Evolutionary conservation across 2,888 invertebrate genomes (phyloP).

Genomic region (Synanthedon tipuliformis): DNA sequence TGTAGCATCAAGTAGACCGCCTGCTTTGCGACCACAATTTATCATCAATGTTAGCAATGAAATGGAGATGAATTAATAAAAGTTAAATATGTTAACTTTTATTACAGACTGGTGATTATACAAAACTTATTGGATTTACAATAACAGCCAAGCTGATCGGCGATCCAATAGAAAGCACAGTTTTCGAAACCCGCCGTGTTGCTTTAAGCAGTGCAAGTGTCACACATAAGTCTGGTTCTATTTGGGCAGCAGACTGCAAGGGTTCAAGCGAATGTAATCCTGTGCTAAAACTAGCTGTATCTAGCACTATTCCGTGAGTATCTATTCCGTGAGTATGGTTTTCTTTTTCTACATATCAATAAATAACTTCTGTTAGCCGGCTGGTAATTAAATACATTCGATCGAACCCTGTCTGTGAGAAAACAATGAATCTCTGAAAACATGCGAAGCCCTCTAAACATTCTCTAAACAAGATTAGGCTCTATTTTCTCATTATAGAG

Average conservation of each 20-base stretch:
- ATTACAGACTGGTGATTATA: slow-evolving; percentile 20
- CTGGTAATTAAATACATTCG: too few species aligned
- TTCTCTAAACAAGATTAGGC: too few species aligned
- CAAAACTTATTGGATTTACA: slow-evolving; percentile 16
- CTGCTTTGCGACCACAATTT: too few species aligned
- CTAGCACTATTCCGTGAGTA: slow-evolving; percentile 7
- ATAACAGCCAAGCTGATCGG: slow-evolving; percentile 17
- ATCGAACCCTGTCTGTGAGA: too few species aligned
- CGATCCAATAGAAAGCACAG: slow-evolving; percentile 5
- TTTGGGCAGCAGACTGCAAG: slow-evolving; percentile 23
- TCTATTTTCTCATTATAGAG: too few species aligned
- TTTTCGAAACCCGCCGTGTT: slow-evolving; percentile 14
- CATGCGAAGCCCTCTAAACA: too few species aligned
- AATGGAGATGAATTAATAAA: not conserved
- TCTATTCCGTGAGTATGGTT: slow-evolving; percentile 5
- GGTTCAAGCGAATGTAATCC: slow-evolving; percentile 1
- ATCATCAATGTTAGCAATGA: too few species aligned
- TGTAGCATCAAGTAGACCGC: too few species aligned
- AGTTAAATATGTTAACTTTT: not conserved
- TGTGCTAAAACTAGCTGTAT: slow-evolving; percentile 13
- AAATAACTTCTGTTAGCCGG: too few species aligned
- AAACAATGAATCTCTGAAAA: too few species aligned
- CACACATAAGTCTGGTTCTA: slow-evolving; percentile 2
- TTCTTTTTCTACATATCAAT: too few species aligned
- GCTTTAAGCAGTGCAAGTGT: slow-evolving; percentile 21